phyloP scores from a whole-genome alignment of 2,113 vertebrate species.

The Anarhynchus alexandrinus region DNA sequence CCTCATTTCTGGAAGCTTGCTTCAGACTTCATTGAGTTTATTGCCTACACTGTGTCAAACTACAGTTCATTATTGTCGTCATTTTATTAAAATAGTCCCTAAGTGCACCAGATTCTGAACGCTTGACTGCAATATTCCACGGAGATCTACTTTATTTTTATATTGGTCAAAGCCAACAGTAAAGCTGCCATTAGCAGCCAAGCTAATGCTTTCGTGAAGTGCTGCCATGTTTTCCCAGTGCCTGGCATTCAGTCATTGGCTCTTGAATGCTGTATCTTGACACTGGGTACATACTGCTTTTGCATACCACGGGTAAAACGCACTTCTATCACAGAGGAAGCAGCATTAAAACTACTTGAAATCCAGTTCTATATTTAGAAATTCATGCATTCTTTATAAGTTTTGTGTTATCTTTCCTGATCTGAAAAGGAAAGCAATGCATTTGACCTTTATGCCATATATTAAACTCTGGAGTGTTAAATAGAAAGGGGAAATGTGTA shows the following conservation, averaged over 20 bases:
- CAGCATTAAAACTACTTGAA: background rate
- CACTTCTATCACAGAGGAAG: background rate
- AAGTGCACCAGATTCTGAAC: background rate
- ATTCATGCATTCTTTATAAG: conserved; percentile 41
- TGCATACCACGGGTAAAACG: background rate
- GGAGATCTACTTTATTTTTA: conserved; percentile 4
- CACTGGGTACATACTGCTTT: background rate
- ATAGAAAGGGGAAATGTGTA: conserved; percentile 5
- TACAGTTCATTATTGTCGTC: conserved; percentile 7
- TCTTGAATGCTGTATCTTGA: background rate
- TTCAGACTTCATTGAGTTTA: conserved; percentile 59
- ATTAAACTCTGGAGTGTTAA: conserved; percentile 36
- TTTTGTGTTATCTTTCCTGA: conserved; percentile 25
- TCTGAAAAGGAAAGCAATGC: conserved; percentile 17
- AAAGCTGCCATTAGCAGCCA: background rate
- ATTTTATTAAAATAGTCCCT: conserved; percentile 53
- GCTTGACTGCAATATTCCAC: background rate
- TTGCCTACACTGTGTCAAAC: conserved; percentile 31
- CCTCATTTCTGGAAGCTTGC: conserved; percentile 37
- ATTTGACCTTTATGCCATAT: conserved; percentile 18
- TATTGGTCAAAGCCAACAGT: conserved; percentile 14
- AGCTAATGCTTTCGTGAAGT: background rate
- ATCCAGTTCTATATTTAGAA: conserved; percentile 29
- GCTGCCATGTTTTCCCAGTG: background rate
- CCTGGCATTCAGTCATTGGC: background rate